Evolutionary conservation across 2,888 invertebrate genomes (phyloP).

Genomic region (Tyria jacobaeae): DNA sequence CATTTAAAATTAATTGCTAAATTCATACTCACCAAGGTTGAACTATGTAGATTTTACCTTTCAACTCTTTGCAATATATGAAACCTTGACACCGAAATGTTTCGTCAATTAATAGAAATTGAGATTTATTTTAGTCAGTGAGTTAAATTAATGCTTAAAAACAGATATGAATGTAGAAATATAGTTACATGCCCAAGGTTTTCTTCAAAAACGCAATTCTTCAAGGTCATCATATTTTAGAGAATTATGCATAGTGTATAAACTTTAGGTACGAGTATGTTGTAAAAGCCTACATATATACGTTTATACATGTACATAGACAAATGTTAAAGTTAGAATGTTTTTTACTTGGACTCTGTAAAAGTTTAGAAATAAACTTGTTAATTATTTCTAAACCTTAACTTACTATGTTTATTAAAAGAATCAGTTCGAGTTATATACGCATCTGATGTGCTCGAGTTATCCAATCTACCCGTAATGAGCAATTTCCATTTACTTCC

Average conservation of each 20-base stretch:
- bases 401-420: too few species aligned
- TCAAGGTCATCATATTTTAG: slow-evolving; percentile 38
- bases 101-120: slow-evolving; percentile 75
- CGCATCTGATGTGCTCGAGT: too few species aligned
- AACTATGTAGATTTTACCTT: slow-evolving; percentile 77
- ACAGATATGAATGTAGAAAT: slow-evolving; percentile 39
- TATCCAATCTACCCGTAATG: too few species aligned
- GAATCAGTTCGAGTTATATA: too few species aligned
- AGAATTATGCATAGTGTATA: slow-evolving; percentile 13
- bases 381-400: too few species aligned
- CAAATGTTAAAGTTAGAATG: too few species aligned
- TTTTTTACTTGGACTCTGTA: too few species aligned
- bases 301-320: too few species aligned
- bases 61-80: slow-evolving; percentile 74
- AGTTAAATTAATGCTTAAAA: slow-evolving; percentile 55
- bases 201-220: slow-evolving; percentile 36
- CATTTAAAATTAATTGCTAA: slow-evolving; percentile 64
- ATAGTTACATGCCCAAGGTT: slow-evolving; percentile 44
- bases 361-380: too few species aligned
- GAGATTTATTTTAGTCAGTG: slow-evolving; percentile 60
- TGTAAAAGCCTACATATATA: too few species aligned
- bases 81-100: slow-evolving; percentile 76
- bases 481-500: too few species aligned
- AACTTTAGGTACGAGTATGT: too few species aligned
- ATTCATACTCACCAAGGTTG: slow-evolving; percentile 74